These are phyloP conservation scores for Atopsyche davidsoni DNA, from an alignment of 1,140 invertebrate species.

Conservation along the genomic window DNA sequence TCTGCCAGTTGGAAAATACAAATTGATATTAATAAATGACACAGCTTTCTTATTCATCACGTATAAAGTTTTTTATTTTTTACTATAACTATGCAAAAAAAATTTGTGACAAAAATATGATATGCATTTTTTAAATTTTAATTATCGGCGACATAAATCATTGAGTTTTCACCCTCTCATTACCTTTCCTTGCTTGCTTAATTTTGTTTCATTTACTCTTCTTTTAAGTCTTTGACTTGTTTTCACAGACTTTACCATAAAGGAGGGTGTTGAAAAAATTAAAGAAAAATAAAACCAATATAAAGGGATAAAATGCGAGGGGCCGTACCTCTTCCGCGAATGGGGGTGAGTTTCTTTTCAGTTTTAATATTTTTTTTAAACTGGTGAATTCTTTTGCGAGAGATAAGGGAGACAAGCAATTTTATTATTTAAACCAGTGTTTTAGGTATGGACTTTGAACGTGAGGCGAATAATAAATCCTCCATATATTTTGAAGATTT, in stretches of 20 bases:
- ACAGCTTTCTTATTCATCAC: too few species aligned
- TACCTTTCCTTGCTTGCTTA: not conserved
- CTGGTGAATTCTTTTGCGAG: slow-evolving; percentile 22
- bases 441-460: slow-evolving; percentile 15
- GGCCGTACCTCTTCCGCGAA: slow-evolving; percentile 7
- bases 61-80: too few species aligned
- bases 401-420: slow-evolving; percentile 24
- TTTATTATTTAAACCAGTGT: slow-evolving; percentile 29
- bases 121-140: too few species aligned
- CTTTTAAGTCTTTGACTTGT: slow-evolving; percentile 26
- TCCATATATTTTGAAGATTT: too few species aligned
- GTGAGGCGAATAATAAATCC: slow-evolving; percentile 25
- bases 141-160: too few species aligned
- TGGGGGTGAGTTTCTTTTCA: slow-evolving; percentile 10
- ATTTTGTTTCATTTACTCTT: slow-evolving; percentile 26
- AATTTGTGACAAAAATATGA: too few species aligned
- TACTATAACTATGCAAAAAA: too few species aligned
- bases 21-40: too few species aligned
- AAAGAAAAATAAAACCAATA: slow-evolving; percentile 26
- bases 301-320: not conserved
- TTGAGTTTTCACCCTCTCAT: not conserved
- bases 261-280: slow-evolving; percentile 23
- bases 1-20: too few species aligned
- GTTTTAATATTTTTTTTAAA: slow-evolving; percentile 15
- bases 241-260: slow-evolving; percentile 12